phyloP scores from a whole-genome alignment of 2,797 vertebrate genomes.

The Fistularia tabacaria region DNA sequence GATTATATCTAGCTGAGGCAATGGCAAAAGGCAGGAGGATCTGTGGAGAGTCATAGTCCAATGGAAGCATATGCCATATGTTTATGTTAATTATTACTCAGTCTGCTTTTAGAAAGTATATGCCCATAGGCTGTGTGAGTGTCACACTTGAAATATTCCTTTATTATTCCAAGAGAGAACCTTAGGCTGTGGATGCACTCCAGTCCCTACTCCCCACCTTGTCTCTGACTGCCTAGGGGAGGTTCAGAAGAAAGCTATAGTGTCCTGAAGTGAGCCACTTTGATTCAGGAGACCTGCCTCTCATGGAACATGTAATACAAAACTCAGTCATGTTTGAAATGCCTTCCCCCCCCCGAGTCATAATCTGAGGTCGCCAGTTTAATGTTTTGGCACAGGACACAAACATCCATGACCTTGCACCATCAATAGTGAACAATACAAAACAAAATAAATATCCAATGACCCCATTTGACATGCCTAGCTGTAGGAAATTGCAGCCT shows the following conservation, averaged over 20 bases:
- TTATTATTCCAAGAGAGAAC: conserved; percentile 63
- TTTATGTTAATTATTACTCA: conserved; percentile 65
- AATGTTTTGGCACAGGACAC: conserved; percentile 26
- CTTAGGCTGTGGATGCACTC: conserved; percentile 50
- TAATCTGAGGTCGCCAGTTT: conserved; percentile 23
- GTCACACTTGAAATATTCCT: conserved; percentile 63
- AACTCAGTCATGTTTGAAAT: conserved; percentile 8
- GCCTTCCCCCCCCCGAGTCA: conserved; percentile 14
- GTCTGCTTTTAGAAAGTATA: conserved; percentile 53
- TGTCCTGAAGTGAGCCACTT: conserved; percentile 58
- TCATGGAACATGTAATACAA: conserved; percentile 4
- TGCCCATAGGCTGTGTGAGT: conserved; percentile 49
- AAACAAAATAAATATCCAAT: conserved; percentile 6
- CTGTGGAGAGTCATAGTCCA: conserved; percentile 24
- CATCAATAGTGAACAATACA: neutral
- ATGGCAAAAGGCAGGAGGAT: conserved; percentile 15
- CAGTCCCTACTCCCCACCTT: conserved; percentile 49
- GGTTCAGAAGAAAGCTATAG: conserved; percentile 62
- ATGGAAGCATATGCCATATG: conserved; percentile 50
- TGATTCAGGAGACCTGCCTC: conserved; percentile 48
- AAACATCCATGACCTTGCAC: conserved; percentile 7
- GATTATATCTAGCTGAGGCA: conserved; percentile 47
- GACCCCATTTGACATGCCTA: conserved; percentile 27
- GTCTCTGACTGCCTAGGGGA: conserved; percentile 52
- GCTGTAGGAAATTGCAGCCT: conserved; percentile 21